Base-by-base conservation (phyloP, 53 echinoderm and acorn worm genomes). In the Echinarachnius parma region DNA sequence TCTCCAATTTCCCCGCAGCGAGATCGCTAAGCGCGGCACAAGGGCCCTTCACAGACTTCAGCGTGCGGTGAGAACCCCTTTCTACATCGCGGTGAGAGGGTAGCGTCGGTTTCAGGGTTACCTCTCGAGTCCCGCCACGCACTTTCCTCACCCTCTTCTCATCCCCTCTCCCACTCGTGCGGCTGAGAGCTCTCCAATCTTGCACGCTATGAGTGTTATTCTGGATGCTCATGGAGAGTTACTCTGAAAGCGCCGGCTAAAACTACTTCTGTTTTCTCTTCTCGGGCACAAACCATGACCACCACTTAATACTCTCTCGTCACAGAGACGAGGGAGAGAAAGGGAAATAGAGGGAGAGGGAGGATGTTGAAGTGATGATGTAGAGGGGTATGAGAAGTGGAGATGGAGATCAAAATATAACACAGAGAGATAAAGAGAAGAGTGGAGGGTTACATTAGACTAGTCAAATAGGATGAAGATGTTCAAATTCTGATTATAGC, bases 1-100 rank as follows among this genome's bases (percentile, higher is more conserved):
- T 69, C 50, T 69, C 70, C 34, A 69, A 69, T 69, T 69, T 69
- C 70, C 70, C 70, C 26, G 70, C 70, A 69, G 66, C 66, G 16
- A 66, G 66, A 66, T 66, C 66, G 27, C 47, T 48, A 47, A 66
- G 66, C 66, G 47, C 46, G n/a, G 46, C 31, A 28, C 31, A 21
- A 66, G 66, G 48, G 48, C 66, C 31, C 66, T 66, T 66, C 66
- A 66, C 28, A 1, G 31, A 66, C 66, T 66, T 46, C 66, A 66
- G 46, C 46, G 46, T 28, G 31, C 46, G 66, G 47, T 66, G 66
- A 66, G 66, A 46, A 28, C 50, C 66, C n/a, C n/a, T 28, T 66
- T 66, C 66, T 66, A 66, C 66, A 66, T 66, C 33, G 66, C 50
- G 18, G 13, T 49, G 9, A 10, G 11, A 26, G n/a, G 48, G 46